Percentiles rank a stretch among this genome's conserved stretches.
These are phyloP conservation scores for Gibbula magus DNA, from an alignment of 2,888 invertebrate species.

Conservation along the genomic window DNA sequence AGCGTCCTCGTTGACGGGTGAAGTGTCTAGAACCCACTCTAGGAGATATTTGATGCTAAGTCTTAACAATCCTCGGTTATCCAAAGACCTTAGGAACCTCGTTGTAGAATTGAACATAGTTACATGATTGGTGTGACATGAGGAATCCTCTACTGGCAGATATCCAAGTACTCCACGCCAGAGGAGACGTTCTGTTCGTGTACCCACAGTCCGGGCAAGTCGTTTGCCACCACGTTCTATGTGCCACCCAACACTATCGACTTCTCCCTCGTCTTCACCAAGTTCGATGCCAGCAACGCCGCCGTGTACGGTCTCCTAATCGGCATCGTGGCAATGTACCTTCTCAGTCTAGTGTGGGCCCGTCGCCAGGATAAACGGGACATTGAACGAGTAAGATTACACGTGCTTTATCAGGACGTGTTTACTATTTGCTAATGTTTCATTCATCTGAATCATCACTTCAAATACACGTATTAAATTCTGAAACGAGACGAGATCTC, in stretches of 20 bases:
- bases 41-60: too few relatives aligned
- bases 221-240: constrained; percentile 63
- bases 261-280: constrained; percentile 60
- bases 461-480: too few relatives aligned
- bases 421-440: too few relatives aligned
- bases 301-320: constrained; percentile 71
- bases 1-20: too few relatives aligned
- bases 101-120: too few relatives aligned
- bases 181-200: constrained; percentile 61
- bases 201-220: constrained; percentile 54
- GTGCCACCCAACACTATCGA: constrained; percentile 68
- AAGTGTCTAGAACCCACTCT: too few relatives aligned
- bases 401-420: too few relatives aligned
- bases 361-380: constrained; percentile 70
- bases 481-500: too few relatives aligned
- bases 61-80: too few relatives aligned
- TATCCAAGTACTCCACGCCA: constrained; percentile 20
- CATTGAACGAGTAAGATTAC: constrained; percentile 46
- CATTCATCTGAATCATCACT: too few relatives aligned
- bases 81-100: too few relatives aligned
- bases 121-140: too few relatives aligned
- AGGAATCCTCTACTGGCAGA: background rate
- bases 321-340: constrained; percentile 60
- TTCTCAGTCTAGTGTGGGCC: constrained; percentile 68
- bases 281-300: constrained; percentile 68